Evolutionary conservation across 1,140 invertebrate species (phyloP).

Genomic region (Theocolax elegans): DNA sequence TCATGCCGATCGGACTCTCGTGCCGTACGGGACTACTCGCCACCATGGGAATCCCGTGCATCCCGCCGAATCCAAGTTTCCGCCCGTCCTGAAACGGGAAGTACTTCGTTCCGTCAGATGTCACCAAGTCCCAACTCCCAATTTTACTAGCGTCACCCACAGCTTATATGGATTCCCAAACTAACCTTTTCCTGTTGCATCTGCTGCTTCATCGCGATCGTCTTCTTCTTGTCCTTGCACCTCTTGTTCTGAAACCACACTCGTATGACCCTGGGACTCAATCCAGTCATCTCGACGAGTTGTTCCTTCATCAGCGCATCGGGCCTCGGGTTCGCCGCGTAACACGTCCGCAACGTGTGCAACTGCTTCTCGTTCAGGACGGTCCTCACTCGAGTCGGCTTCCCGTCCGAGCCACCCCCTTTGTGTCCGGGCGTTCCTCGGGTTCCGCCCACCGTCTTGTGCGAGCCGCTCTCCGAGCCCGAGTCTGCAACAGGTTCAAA

Average conservation of each 20-base stretch:
- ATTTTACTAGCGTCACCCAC: too few species aligned
- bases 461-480: conserved; percentile 84
- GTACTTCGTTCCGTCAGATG: conserved; percentile 53
- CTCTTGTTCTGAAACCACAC: conserved; percentile 99
- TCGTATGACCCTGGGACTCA: conserved; percentile 94
- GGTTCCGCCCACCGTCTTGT: conserved; percentile 74
- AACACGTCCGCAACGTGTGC: conserved; percentile 94
- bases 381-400: conserved; percentile 95
- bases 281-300: conserved; percentile 97
- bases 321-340: conserved; percentile 96
- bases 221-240: conserved; percentile 99
- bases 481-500: conserved; percentile 87
- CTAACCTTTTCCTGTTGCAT: conserved; percentile 96
- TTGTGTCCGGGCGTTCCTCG: conserved; percentile 71
- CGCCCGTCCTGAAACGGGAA: conserved; percentile 84
- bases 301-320: conserved; percentile 99
- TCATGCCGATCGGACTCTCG: conserved; percentile 87
- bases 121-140: neutral
- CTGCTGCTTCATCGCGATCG: conserved; percentile 95
- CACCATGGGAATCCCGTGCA: conserved; percentile 97
- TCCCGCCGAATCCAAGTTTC: conserved; percentile 88
- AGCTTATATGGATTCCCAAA: too few species aligned
- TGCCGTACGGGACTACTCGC: conserved; percentile 94
- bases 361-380: conserved; percentile 99
- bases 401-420: conserved; percentile 82